Base-by-base conservation (phyloP, 2,888 invertebrate genomes). In the Sinodicranocentrus sp. region DNA sequence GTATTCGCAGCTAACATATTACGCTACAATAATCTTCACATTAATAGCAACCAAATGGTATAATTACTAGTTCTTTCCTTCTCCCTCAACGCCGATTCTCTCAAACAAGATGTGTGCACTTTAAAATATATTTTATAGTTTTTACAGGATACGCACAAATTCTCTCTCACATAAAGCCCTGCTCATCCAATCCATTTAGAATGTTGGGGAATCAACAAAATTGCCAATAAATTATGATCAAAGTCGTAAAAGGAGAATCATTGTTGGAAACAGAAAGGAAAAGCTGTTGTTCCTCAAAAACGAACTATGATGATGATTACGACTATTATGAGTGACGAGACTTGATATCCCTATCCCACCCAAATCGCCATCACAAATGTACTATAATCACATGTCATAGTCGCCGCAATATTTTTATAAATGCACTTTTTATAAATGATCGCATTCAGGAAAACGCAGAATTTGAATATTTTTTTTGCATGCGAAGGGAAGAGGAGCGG, bases 21-120 rank as follows among this genome's bases (percentile, higher is more conserved):
- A 23, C 52, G 15, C 19, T 28, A 23, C 44, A 77, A 68, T 68
- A 68, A 70, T 59, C 68, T 44, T 59, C 59, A 26, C 77, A 68
- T 77, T 77, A 77, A 44, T 68, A 19, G 6, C 15, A n/a, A 68
- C 3, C 23, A 44, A 67, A 61, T 43, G 65, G n/a, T 39, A 52
- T 76, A 67, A 76, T 76, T 76, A 76, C 10, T 5, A 48, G 2
- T n/a, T 48, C n/a, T 39, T 39, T 39, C 13, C 13, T 39, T 39
- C 39, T 39, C 5, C 39, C 13, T 39, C n/a, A n/a, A n/a, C n/a
- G n/a, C n/a, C n/a, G n/a, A n/a, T n/a, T n/a, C n/a, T n/a, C n/a
- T n/a, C n/a, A n/a, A n/a, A n/a, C n/a, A n/a, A n/a, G n/a, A n/a
- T n/a, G n/a, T n/a, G n/a, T n/a, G n/a, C n/a, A n/a, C n/a, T n/a